A percentile compares a stretch with the other conserved stretches of the same genome.
Conservation (phyloP, 2,888 invertebrate genomes). For the Zygaena filipendulae region DNA sequence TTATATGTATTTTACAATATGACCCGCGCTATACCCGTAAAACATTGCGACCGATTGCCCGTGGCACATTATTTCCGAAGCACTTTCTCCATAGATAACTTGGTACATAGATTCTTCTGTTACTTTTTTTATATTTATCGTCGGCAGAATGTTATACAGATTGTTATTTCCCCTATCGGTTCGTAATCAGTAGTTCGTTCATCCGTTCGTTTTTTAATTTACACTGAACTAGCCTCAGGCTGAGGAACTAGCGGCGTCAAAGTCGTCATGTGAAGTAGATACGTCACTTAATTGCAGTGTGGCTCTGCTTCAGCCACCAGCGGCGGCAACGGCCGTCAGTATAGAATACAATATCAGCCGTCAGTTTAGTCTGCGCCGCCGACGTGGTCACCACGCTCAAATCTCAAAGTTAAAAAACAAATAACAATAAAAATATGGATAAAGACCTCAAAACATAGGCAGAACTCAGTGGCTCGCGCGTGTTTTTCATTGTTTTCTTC, state of each 20-base stretch:
- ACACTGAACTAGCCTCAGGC: conserved; percentile 1
- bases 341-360: too few species aligned
- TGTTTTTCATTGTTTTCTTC: too few species aligned
- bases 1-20: too few species aligned
- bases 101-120: conserved; percentile 17
- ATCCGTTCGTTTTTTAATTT: too few species aligned
- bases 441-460: too few species aligned
- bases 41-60: conserved; percentile 37
- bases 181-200: conserved; percentile 34
- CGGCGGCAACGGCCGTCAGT: conserved; percentile 21
- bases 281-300: conserved; percentile 39
- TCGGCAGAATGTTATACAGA: conserved; percentile 31
- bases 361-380: conserved; percentile 38
- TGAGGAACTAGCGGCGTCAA: too few species aligned
- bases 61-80: conserved; percentile 21
- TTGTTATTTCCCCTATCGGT: conserved; percentile 50
- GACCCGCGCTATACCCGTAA: too few species aligned
- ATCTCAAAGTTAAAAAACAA: conserved; percentile 19
- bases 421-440: too few species aligned
- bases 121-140: conserved; percentile 33
- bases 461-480: too few species aligned
- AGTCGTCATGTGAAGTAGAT: too few species aligned
- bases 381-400: conserved; percentile 31
- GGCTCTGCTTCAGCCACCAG: conserved; percentile 18
- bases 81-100: conserved; percentile 38